phyloP scores from a whole-genome alignment of 2,888 invertebrate genomes.

The Odontocerum albicorne region DNA sequence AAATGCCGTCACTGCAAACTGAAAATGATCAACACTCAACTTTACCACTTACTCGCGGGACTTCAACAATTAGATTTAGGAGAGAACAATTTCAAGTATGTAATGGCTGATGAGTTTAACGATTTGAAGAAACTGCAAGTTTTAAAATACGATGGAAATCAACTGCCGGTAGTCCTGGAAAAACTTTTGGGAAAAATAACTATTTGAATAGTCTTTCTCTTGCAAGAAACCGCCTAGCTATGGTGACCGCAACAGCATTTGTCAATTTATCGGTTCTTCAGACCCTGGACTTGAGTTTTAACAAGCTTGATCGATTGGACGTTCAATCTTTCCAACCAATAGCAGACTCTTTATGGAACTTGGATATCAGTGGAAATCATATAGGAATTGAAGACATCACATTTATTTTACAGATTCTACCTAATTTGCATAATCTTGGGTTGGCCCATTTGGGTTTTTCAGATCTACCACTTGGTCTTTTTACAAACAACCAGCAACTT shows the following conservation, averaged over 20 bases:
- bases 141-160: conserved; percentile 74
- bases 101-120: conserved; percentile 71
- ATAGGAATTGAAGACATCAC: conserved; percentile 59
- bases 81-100: conserved; percentile 74
- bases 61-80: conserved; percentile 76
- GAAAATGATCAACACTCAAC: conserved; percentile 73
- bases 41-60: conserved; percentile 74
- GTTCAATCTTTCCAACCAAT: conserved; percentile 61
- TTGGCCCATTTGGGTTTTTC: conserved; percentile 62
- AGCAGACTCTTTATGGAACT: conserved; percentile 61
- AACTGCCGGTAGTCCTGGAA: conserved; percentile 73
- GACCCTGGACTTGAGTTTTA: conserved; percentile 74
- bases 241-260: conserved; percentile 74
- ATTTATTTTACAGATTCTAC: conserved; percentile 58
- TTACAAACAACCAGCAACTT: conserved; percentile 62
- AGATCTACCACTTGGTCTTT: conserved; percentile 59
- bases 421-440: conserved; percentile 59
- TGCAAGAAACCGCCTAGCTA: conserved; percentile 72
- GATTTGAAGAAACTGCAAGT: conserved; percentile 66
- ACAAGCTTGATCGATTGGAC: conserved; percentile 71
- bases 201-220: conserved; percentile 60
- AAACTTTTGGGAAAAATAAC: conserved; percentile 64
- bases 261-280: conserved; percentile 68
- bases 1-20: conserved; percentile 74
- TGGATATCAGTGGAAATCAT: conserved; percentile 73